Base-by-base conservation (phyloP, 2,797 vertebrate species). In the Catamblyrhynchus diadema region DNA sequence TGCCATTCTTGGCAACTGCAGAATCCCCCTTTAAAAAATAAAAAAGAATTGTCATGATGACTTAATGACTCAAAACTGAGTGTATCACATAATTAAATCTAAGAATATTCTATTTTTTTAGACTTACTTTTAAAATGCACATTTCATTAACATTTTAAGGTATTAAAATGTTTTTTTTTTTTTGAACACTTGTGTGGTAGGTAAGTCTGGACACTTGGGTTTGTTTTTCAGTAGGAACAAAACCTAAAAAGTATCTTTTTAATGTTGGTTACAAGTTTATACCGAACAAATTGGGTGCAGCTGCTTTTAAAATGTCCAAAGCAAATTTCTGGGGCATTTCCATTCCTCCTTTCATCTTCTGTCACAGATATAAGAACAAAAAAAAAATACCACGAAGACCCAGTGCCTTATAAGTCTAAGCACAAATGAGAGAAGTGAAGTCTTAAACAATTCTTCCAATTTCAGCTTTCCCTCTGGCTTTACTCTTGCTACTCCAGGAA, bases 401-500 rank as follows among this genome's bases (percentile, higher is more conserved):
- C 53, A 71, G 18, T 57, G 28, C 39, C 53, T n/a, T 64, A 18
- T 57, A 85, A 62, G 45, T 88, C 80, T 86, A 80, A 88, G 82
- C 28, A n/a, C 19, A 93, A 89, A 89, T 67, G 30, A 92, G 8
- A 67, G 12, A 88, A 86, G 59, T 60, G 30, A 93, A 80, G 13
- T 65, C 41, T 82, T 69, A 93, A 95, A 65, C 51, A 90, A 54
- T 89, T 80, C 67, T 89, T 93, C 57, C 53, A 65, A 82, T 92
- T 90, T 87, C 86, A 85, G 30, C 42, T 92, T 92, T 94, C 78
- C 86, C 60, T 87, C 74, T 95, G 83, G 78, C 88, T 96, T 94
- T 88, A 71, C 87, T 94, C 51, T 93, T 87, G 61, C 53, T 84
- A 37, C 33, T 94, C 32, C 18, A 89, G 64, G 60, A 95, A 93